Conservation (phyloP, 2,113 vertebrate genomes). For the Paramormyrops kingsleyae region DNA sequence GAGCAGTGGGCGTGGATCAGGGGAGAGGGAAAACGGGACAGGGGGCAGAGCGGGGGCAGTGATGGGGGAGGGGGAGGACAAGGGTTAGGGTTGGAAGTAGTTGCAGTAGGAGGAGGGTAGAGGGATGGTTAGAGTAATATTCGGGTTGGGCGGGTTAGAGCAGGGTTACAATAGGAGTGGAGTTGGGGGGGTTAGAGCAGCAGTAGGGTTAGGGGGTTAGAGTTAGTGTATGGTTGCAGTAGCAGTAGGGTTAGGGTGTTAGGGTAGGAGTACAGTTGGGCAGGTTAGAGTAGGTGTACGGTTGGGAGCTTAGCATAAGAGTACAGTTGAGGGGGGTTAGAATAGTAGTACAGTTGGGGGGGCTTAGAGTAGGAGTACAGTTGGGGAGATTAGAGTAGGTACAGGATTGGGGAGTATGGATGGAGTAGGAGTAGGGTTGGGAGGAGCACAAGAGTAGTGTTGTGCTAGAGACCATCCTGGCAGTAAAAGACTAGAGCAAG, state of each 20-base stretch:
- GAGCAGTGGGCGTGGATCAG: not conserved
- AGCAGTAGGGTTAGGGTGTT: not conserved
- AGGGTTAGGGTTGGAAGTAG: not conserved
- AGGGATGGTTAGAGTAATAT: too few relatives aligned
- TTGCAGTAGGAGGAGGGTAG: not conserved
- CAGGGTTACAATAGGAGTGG: too few relatives aligned
- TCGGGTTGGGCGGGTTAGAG: not conserved
- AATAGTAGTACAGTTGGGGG: too few relatives aligned
- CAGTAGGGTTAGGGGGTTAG: not conserved
- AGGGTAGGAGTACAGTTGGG: not conserved
- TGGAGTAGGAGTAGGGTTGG: not conserved
- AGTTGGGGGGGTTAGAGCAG: not conserved
- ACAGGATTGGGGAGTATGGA: not conserved
- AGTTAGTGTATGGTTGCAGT: not conserved
- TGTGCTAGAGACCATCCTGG: not conserved
- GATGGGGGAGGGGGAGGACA: not conserved
- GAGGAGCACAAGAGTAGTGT: not conserved
- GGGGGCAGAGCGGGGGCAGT: not conserved
- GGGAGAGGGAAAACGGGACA: not conserved
- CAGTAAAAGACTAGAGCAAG: not conserved
- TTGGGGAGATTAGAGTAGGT: not conserved
- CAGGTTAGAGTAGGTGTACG: not conserved
- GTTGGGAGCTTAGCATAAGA: not conserved
- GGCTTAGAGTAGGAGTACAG: not conserved
- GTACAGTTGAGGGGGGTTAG: not conserved